phyloP scores from a whole-genome alignment of 2,888 invertebrate genomes.

The Idaea straminata region DNA sequence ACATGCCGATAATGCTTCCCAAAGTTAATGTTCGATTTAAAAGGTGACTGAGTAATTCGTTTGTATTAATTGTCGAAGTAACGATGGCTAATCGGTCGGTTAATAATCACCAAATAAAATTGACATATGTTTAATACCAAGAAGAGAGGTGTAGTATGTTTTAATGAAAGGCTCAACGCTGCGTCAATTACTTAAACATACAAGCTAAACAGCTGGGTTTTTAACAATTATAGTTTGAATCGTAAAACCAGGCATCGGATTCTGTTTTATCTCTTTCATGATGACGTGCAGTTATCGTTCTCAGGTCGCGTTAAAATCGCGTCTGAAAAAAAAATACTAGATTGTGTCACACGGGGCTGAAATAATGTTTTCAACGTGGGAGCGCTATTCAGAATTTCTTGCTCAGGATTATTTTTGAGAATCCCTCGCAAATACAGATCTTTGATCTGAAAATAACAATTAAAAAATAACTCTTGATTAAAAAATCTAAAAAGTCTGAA shows the following conservation, averaged over 20 bases:
- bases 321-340: no score
- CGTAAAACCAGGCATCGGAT: neutral
- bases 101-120: neutral
- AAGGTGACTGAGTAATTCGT: slow-evolving; percentile 21
- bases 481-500: no score
- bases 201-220: neutral
- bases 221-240: neutral
- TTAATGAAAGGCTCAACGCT: neutral
- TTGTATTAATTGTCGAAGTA: slow-evolving; percentile 18
- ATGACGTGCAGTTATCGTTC: neutral
- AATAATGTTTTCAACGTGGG: no score
- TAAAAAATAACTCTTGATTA: no score
- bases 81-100: neutral
- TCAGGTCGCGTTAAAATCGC: no score
- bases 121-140: neutral
- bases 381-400: no score
- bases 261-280: neutral
- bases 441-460: no score
- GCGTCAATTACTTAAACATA: neutral
- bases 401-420: no score
- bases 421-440: no score
- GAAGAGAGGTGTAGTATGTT: neutral
- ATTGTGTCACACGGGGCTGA: no score
- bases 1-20: slow-evolving; percentile 21
- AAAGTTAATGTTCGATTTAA: slow-evolving; percentile 13